Base-by-base conservation (phyloP, 2,113 vertebrate species). In the Martes martes region DNA sequence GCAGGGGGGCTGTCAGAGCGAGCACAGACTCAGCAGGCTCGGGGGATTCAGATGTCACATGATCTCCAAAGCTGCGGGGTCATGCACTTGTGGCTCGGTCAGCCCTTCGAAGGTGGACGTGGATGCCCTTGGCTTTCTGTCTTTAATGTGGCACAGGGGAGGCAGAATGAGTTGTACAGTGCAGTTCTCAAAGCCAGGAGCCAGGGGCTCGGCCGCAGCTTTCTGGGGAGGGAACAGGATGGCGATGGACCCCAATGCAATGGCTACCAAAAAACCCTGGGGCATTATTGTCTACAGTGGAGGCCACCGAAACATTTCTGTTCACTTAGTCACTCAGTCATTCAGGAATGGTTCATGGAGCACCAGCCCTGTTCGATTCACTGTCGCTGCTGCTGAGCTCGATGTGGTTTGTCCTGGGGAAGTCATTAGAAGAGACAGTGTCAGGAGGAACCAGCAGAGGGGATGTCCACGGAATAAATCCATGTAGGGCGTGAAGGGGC, bases 221-320 rank as follows among this genome's bases (percentile, higher is more conserved):
- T 81, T n/a, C 33, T 14, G 23, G 23, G 28, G 28, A 71, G 39
- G 33, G 61, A 52, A 11, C 18, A 0, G 5, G 23, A 15, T 21
- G 57, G 57, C n/a, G 16, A 26, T 15, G 11, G 19, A 6, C 0
- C 0, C 24, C 55, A 23, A 45, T 47, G 59, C 21, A 18, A 10
- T 1, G 14, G 57, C 23, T 36, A 18, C 24, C 4, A 7, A 15
- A 39, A 36, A 26, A 31, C 42, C 86, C 15, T 6, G 9, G 26
- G 36, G 26, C 6, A 13, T 11, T 11, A 4, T 13, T 2, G 13
- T 7, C 76, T 55, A 26, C 0, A 2, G 2, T 11, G 26, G 8
- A 81, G 50, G 31, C 11, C 26, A 24, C 7, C 0, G 1, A 80
- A 45, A 47, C 23, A 50, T 4, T n/a, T 55, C n/a, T 45, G 52